Evolutionary conservation across 2,888 invertebrate species (phyloP).

Genomic region (Standfussiana lucernea): DNA sequence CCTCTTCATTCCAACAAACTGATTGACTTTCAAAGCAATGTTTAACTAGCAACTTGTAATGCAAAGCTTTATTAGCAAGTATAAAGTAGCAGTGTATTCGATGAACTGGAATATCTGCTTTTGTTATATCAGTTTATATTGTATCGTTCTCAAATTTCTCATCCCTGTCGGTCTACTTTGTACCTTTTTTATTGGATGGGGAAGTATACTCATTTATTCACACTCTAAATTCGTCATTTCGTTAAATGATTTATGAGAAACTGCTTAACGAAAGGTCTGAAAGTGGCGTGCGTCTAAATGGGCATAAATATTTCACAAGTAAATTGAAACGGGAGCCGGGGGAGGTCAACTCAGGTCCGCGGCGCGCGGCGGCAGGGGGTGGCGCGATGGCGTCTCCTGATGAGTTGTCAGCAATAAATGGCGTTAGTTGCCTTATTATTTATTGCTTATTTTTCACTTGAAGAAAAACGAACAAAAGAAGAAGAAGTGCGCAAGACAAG

Average conservation of each 20-base stretch:
- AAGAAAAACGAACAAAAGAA: conserved; percentile 37
- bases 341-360: conserved; percentile 47
- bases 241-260: conserved; percentile 71
- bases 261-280: conserved; percentile 66
- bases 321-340: conserved; percentile 72
- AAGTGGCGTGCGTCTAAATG: conserved; percentile 74
- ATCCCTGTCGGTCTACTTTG: neutral
- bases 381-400: conserved; percentile 47
- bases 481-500: conserved; percentile 28
- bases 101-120: neutral
- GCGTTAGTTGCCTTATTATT: conserved; percentile 51
- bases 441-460: conserved; percentile 52
- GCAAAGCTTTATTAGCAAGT: conserved; percentile 31
- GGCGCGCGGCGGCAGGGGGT: conserved; percentile 25
- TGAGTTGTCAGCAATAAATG: conserved; percentile 60
- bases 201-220: conserved; percentile 66
- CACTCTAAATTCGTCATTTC: conserved; percentile 69
- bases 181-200: conserved; percentile 17
- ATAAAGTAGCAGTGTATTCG: conserved; percentile 1
- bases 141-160: neutral
- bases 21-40: conserved; percentile 43
- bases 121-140: neutral
- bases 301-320: conserved; percentile 77
- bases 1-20: conserved; percentile 38
- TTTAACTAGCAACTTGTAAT: conserved; percentile 11